phyloP scores from a whole-genome alignment of 2,113 vertebrate genomes.

The Odontesthes bonariensis region DNA sequence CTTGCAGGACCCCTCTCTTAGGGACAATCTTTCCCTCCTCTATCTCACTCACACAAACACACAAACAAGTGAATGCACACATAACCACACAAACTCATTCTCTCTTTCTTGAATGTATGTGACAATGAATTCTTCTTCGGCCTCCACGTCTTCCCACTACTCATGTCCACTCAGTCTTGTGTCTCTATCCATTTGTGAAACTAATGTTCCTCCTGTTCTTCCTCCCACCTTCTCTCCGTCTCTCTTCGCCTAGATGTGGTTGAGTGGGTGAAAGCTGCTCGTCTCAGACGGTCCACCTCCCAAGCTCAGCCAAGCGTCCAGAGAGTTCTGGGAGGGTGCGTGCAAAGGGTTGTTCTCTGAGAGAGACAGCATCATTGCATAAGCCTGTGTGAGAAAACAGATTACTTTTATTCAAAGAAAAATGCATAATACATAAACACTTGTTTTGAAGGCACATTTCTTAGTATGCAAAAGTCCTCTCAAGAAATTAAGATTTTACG shows the following conservation, averaged over 20 bases:
- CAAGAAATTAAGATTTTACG: not conserved
- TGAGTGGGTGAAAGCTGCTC: slow-evolving; percentile 94
- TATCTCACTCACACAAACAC: slow-evolving; percentile 45
- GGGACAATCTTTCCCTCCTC: slow-evolving; percentile 48
- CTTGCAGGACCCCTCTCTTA: slow-evolving; percentile 57
- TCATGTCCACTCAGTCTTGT: slow-evolving; percentile 75
- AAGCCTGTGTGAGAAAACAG: slow-evolving; percentile 87
- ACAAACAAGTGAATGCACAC: slow-evolving; percentile 15
- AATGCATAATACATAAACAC: not conserved
- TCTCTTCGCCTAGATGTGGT: slow-evolving; percentile 90
- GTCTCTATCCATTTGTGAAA: slow-evolving; percentile 51
- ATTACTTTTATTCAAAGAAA: slow-evolving; percentile 20
- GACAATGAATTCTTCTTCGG: slow-evolving; percentile 55
- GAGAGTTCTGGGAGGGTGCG: slow-evolving; percentile 93
- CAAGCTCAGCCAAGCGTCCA: slow-evolving; percentile 98
- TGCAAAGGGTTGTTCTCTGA: slow-evolving; percentile 96
- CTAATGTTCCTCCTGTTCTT: slow-evolving; percentile 61
- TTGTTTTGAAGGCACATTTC: not conserved
- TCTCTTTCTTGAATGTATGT: slow-evolving; percentile 54
- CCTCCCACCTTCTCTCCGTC: slow-evolving; percentile 47
- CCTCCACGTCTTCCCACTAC: slow-evolving; percentile 42
- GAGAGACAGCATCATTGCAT: slow-evolving; percentile 99
- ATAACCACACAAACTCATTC: slow-evolving; percentile 37
- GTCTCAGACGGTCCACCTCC: slow-evolving; percentile 92
- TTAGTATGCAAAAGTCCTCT: not conserved